Conservation (phyloP, 2,113 vertebrate species). For the Phasianus colchicus region DNA sequence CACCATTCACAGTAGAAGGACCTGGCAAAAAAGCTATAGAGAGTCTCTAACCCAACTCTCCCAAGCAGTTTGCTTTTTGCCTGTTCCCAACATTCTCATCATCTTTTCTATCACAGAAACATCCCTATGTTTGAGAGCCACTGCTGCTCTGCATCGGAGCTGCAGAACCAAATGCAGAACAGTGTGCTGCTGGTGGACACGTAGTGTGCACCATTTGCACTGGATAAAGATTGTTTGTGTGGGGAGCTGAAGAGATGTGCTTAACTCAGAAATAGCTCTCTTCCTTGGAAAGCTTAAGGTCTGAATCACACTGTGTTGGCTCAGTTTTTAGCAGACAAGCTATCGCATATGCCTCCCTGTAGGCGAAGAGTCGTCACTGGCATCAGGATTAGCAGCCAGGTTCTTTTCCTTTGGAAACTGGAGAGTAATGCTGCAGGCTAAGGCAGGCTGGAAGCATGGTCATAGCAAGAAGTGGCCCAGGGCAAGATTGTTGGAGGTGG, state of each 20-base stretch:
- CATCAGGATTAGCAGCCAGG: constrained; percentile 52
- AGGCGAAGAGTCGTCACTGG: constrained; percentile 59
- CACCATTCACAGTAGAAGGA: not conserved
- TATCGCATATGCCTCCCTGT: constrained; percentile 66
- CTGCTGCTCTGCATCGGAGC: rapidly evolving
- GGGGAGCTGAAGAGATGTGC: constrained; percentile 39
- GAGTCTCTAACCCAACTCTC: not conserved
- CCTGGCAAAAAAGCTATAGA: not conserved
- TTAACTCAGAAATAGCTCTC: constrained; percentile 63
- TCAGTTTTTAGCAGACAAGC: constrained; percentile 67
- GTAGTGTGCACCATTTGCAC: not conserved
- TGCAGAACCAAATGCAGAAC: not conserved
- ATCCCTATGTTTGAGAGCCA: not conserved
- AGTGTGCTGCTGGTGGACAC: not conserved
- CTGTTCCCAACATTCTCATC: not conserved
- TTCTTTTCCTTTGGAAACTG: constrained; percentile 34
- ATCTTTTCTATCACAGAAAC: not conserved
- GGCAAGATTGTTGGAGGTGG: not conserved
- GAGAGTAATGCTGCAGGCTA: not conserved
- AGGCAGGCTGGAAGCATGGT: not conserved
- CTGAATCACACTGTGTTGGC: constrained; percentile 74
- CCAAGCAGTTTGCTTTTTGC: not conserved
- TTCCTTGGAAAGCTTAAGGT: constrained; percentile 69
- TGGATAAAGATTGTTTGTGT: constrained; percentile 31
- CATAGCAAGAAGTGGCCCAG: not conserved